Evolutionary conservation across 2,113 vertebrate genomes (phyloP), one percentile per base, ranked within the genome.

Genomic region (Diglossa brunneiventris): DNA sequence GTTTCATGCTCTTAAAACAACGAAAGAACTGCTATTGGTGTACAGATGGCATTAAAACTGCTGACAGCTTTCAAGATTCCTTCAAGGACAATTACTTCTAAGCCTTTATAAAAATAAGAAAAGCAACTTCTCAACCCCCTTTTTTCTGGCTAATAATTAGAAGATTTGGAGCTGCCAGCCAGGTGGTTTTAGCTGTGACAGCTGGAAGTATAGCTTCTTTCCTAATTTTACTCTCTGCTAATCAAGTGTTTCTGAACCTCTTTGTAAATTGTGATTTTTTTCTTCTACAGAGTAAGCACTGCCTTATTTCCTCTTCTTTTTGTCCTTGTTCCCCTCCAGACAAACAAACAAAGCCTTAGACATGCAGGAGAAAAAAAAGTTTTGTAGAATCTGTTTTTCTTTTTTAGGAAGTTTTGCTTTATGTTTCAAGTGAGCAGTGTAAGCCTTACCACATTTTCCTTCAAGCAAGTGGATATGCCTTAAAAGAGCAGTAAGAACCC

Each of bases 71-170:
- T 83, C 33, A 77, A 72, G 73, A 92, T 53, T 81, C 68, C 42
- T 89, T 95, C 88, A 93, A 96, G 86, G 89, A 82, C 56, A 92
- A 78, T 75, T 91, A 49, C 61, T 92, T 84, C 61, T 78, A 92
- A 94, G 49, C 21, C 18, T 78, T 84, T 87, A 47, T 91, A 49
- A 89, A 89, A 87, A 80, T 21, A 82, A 89, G 61, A 47, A 80
- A 87, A 87, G 3, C 61, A 89, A 68, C 24, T 52, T 84, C 5
- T 5, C 62, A 89, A 47, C 30, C 33, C 7, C 16, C 4, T 86
- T 94, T 92, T 92, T 87, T n/a, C 68, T 83, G 68, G 33, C 30
- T 78, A 81, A 56, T 81, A 88, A 94, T 97, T 80, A 78, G 73
- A 78, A 61, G 86, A 67, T 78, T 92, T 75, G 72, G 39, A 86